phyloP scores from a whole-genome alignment of 2,888 invertebrate genomes.

The Papilio demoleus region DNA sequence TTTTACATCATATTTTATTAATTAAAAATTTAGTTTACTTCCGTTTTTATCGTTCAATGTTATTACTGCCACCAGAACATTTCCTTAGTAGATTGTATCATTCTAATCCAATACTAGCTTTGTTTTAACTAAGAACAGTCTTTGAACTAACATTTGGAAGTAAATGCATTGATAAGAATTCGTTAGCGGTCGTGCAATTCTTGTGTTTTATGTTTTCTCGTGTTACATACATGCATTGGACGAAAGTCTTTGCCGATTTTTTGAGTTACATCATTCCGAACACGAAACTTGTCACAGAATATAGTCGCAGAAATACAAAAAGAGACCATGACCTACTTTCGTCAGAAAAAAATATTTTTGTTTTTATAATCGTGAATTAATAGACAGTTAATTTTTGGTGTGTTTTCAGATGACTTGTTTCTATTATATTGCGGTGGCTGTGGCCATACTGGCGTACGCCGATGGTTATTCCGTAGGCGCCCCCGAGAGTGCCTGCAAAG shows the following conservation, averaged over 20 bases:
- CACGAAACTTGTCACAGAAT: constrained; percentile 66
- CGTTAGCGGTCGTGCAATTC: constrained; percentile 7
- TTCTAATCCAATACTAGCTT: background rate
- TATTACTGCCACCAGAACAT: background rate
- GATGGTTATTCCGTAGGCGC: constrained; percentile 86
- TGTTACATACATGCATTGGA: constrained; percentile 45
- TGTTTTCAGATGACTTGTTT: constrained; percentile 55
- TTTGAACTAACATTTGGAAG: background rate
- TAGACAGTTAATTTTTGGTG: constrained; percentile 12
- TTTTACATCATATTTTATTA: background rate
- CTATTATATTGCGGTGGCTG: constrained; percentile 56
- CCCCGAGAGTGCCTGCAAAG: constrained; percentile 85
- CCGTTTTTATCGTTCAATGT: constrained; percentile 20
- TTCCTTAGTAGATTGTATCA: constrained; percentile 22
- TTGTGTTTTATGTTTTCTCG: constrained; percentile 50
- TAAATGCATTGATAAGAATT: constrained; percentile 15
- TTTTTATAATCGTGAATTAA: constrained; percentile 47
- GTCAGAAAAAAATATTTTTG: constrained; percentile 48
- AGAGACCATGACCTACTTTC: constrained; percentile 72
- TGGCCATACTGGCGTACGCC: constrained; percentile 60
- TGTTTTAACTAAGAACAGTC: background rate
- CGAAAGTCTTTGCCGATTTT: constrained; percentile 54
- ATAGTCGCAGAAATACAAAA: constrained; percentile 64
- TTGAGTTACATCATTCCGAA: constrained; percentile 61
- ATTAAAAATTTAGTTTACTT: constrained; percentile 1